Conservation (phyloP, 2,797 vertebrate species). For the Tauraco hartlaubi region DNA sequence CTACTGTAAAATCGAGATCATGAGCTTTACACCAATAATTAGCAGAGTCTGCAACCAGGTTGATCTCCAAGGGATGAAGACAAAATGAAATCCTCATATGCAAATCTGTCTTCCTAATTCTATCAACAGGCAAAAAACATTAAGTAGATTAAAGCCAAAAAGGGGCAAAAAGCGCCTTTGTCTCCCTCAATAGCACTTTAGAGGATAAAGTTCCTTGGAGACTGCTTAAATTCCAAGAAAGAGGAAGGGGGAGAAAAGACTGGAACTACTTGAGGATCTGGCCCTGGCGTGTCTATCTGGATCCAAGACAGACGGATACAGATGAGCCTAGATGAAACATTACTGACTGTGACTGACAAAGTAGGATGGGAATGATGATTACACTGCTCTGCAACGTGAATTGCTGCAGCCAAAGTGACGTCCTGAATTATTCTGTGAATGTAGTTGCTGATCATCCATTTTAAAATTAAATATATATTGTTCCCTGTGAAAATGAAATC, state of each 20-base stretch:
- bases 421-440: conserved; percentile 32
- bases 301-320: background rate
- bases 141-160: background rate
- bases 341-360: background rate
- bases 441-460: conserved; percentile 8
- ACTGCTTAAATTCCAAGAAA: background rate
- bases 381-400: background rate
- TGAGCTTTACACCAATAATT: conserved; percentile 11
- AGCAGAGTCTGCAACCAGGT: background rate
- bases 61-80: background rate
- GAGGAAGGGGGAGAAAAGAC: background rate
- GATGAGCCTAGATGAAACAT: conserved; percentile 23
- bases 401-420: background rate
- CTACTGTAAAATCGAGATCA: background rate
- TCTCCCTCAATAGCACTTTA: background rate
- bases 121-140: background rate
- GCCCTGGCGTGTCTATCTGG: background rate
- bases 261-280: background rate
- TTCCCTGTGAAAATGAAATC: conserved; percentile 58
- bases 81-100: background rate
- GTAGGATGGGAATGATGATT: conserved; percentile 6
- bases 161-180: background rate
- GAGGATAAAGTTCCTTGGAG: background rate
- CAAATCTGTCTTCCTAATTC: background rate
- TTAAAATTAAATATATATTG: conserved; percentile 60